Evolutionary conservation across 2,797 vertebrate species (phyloP).

Genomic region (Limosa lapponica): DNA sequence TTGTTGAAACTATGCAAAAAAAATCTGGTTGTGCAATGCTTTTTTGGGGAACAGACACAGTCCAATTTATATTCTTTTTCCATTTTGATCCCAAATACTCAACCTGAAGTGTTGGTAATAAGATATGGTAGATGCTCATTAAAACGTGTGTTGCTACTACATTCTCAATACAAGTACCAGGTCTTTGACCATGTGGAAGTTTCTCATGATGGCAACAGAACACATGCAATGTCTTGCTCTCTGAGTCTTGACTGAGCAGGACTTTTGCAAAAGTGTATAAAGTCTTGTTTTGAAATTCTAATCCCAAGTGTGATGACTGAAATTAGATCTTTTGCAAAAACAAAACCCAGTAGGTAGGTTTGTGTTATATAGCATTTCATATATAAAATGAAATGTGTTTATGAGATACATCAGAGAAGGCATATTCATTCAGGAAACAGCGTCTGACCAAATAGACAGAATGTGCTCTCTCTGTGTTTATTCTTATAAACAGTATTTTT

Average conservation of each 20-base stretch:
- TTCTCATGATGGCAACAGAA: neutral
- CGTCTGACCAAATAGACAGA: neutral
- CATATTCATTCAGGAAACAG: neutral
- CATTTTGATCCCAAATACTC: neutral
- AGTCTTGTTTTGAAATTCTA: neutral
- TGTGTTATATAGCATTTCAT: neutral
- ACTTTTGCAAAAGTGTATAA: neutral
- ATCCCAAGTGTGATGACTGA: neutral
- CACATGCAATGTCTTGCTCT: neutral
- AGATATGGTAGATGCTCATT: neutral
- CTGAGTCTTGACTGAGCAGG: fast-evolving
- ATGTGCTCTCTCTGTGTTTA: neutral
- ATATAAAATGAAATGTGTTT: neutral
- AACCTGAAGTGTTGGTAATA: neutral
- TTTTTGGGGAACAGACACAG: neutral
- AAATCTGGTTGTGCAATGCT: neutral
- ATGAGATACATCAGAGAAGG: neutral
- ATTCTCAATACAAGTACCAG: neutral
- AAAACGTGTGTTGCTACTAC: neutral
- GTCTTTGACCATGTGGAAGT: neutral
- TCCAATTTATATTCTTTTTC: too few species aligned
- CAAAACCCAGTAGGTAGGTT: neutral
- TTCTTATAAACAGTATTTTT: neutral
- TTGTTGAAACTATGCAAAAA: neutral
- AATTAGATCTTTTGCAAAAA: neutral